Base-by-base conservation (phyloP, 2,113 vertebrate genomes). In the Apteryx owenii region DNA sequence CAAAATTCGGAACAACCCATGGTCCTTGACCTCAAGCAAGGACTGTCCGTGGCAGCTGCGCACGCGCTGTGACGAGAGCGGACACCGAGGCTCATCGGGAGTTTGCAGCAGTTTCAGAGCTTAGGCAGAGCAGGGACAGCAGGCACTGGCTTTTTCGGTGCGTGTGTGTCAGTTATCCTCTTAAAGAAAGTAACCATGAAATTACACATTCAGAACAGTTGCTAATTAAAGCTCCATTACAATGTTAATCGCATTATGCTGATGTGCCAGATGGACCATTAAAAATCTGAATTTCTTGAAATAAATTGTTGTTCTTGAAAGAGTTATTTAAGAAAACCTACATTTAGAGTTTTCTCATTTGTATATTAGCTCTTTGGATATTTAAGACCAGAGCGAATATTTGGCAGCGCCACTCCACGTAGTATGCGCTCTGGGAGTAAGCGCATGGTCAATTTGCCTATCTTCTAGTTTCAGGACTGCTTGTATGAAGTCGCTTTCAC, bases 271-370 rank as follows among this genome's bases (percentile, higher is more conserved):
- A 22, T 11, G 51, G 72, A 61, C 38, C 58, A 12, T 86, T 76
- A 22, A 66, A 77, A 75, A 71, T 65, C 31, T 42, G 65, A 90
- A 90, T 36, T 29, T 21, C 48, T 85, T 81, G 56, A 75, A 79
- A 92, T 83, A 85, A 90, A 85, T 81, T 72, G 23, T 73, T 95
- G 26, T 73, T 95, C 48, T 97, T 25, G 4, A 70, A 85, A 90
- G 33, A 88, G 58, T 40, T 94, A 91, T 92, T 95, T 48, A 46
- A 79, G 44, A 81, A 91, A 96, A 72, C 54, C 25, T 3, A 0
- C 58, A 31, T 56, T 64, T 85, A 51, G 60, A 80, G 79, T 93
- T 96, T 95, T 89, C 60, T 87, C 33, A 22, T 58, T 54, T 79
- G 78, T 9, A 1, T 64, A 33, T 81, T 85, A 73, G 12, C 26